Percentiles rank a stretch among this genome's conserved stretches.
phyloP scores from a whole-genome alignment of 2,113 vertebrate species.

The Grammomys dolichurus region DNA sequence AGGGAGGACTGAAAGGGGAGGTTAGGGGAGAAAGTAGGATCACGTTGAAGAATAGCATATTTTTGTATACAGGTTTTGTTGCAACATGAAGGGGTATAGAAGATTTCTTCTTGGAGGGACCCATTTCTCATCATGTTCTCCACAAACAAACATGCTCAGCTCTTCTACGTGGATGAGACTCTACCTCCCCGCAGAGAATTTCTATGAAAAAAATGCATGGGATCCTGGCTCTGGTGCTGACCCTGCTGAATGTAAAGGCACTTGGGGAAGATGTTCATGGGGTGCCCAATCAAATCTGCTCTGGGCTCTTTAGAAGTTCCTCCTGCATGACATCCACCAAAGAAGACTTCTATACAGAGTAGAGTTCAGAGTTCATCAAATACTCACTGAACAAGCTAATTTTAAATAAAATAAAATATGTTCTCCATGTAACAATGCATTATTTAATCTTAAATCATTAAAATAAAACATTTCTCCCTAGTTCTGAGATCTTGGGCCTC shows the following conservation, averaged over 20 bases:
- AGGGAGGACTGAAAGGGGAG: not conserved
- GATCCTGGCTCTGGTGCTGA: too few relatives aligned
- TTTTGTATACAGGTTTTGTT: not conserved
- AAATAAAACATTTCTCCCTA: not conserved
- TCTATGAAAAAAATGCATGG: not conserved
- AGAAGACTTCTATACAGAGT: too few relatives aligned
- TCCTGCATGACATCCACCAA: not conserved
- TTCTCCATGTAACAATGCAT: not conserved
- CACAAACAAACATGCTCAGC: not conserved
- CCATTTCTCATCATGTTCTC: not conserved
- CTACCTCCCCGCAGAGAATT: not conserved
- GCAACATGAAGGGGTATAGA: not conserved
- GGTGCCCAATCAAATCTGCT: too few relatives aligned
- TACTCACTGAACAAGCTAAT: not conserved
- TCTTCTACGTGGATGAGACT: not conserved
- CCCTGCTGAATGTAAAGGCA: too few relatives aligned
- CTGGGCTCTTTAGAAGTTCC: too few relatives aligned
- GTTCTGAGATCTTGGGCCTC: not conserved
- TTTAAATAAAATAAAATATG: too few relatives aligned
- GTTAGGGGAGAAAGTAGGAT: not conserved
- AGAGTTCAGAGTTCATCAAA: not conserved
- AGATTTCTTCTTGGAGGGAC: not conserved
- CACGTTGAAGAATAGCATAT: not conserved
- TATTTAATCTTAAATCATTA: not conserved
- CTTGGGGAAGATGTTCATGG: too few relatives aligned